Base-by-base conservation (phyloP, 2,797 vertebrate genomes). In the Siniperca obscura region DNA sequence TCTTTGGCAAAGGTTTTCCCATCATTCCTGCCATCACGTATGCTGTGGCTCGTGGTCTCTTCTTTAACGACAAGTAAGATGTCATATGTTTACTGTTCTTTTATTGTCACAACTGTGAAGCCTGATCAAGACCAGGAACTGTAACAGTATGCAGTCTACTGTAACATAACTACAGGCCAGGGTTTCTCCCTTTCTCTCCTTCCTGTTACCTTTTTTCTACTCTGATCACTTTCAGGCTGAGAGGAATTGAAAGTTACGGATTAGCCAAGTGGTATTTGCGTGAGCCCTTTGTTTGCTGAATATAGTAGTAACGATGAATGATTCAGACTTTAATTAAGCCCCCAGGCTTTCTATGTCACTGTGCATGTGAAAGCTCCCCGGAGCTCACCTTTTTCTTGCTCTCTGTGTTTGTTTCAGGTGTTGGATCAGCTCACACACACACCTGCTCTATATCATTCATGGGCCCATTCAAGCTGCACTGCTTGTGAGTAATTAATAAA, bases 391-490 rank as follows among this genome's bases (percentile, higher is more conserved):
- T 46, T 25, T 44, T 4, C 19, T 14, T 5, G 11, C 2, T 38
- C 21, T 40, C 22, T 81, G 55, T 84, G 44, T 88, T 68, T 85
- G 17, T 81, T 82, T 50, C 84, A 96, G 96, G 65, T 97, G 96
- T 86, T 97, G 96, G 96, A 86, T 95, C 71, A 94, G 87, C 42
- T n/a, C 90, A 17, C 44, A 93, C 76, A 94, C 93, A 62, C 44
- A 86, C 1, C 91, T 97, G 69, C 55, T 94, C 27, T 95, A 95
- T 87, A 96, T 97, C 83, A 92, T 91, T 66, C 95, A 96, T 4
- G 95, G 92, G 8, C 96, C 96, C n/a, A 94, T 96, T 84, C 90
- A 93, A 1, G 95, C 80, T 16, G 96, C 95, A 27, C 90, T 97
- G 57, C 30, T 96, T 80, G 96, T 97, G 88, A 94, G 96, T 92